These are phyloP conservation scores for Phengaris arion DNA, from an alignment of 2,888 invertebrate genomes.

Conservation along the genomic window DNA sequence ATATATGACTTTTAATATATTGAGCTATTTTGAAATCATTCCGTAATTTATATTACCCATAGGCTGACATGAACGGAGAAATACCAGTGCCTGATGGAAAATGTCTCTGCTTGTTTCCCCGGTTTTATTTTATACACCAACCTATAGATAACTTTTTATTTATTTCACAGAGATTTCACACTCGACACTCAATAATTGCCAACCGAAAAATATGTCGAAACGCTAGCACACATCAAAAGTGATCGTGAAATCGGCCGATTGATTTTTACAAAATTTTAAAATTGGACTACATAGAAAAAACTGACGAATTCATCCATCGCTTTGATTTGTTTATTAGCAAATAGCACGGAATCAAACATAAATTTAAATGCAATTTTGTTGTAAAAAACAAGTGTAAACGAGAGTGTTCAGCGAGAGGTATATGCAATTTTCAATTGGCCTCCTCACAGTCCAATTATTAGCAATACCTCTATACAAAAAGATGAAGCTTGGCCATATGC, in stretches of 20 bases:
- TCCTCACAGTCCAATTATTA: conserved; percentile 19
- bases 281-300: not conserved
- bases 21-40: too few species aligned
- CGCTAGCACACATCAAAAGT: not conserved
- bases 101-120: too few species aligned
- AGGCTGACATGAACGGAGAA: too few species aligned
- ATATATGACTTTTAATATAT: too few species aligned
- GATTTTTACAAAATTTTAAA: not conserved
- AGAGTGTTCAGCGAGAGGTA: not conserved
- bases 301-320: conserved; percentile 3
- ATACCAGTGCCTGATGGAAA: too few species aligned
- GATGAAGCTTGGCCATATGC: conserved; percentile 1
- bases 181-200: not conserved
- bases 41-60: too few species aligned
- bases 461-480: conserved; percentile 1
- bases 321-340: conserved; percentile 21
- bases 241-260: not conserved
- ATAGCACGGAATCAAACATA: conserved; percentile 5
- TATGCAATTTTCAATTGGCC: conserved; percentile 21
- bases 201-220: not conserved
- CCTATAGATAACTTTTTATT: too few species aligned
- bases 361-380: conserved; percentile 9
- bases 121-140: too few species aligned
- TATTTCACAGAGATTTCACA: not conserved
- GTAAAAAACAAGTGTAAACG: not conserved